Evolutionary conservation across 2,113 vertebrate genomes (phyloP).

Genomic region (Lanius ludovicianus): DNA sequence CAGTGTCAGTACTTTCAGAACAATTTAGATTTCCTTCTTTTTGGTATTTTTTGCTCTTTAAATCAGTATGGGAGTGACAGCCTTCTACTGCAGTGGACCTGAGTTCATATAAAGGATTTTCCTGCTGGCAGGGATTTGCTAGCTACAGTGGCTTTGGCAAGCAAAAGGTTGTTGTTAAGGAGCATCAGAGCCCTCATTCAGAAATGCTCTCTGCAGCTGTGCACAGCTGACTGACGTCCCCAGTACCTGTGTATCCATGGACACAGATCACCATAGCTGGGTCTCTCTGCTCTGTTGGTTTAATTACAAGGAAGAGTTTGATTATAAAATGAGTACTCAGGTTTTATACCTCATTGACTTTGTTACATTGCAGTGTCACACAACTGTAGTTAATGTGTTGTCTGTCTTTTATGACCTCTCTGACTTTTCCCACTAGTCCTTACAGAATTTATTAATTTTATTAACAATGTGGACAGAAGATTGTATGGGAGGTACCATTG

Average conservation of each 20-base stretch:
- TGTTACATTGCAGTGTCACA: neutral
- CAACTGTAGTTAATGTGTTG: neutral
- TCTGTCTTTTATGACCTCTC: neutral
- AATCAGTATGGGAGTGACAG: neutral
- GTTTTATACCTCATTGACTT: constrained; percentile 37
- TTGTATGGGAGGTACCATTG: neutral
- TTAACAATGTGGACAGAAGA: neutral
- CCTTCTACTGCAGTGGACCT: neutral
- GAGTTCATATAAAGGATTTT: neutral
- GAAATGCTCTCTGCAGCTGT: neutral
- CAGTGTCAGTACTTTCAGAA: neutral
- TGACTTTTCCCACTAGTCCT: neutral
- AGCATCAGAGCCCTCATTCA: neutral
- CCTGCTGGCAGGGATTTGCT: neutral
- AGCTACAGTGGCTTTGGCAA: neutral
- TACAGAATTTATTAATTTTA: neutral
- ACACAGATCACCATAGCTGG: neutral
- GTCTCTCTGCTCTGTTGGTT: constrained; percentile 33
- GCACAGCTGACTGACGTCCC: neutral
- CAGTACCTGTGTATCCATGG: neutral
- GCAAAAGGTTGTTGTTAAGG: neutral
- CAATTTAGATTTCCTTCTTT: neutral
- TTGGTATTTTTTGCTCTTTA: neutral
- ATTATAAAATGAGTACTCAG: constrained; percentile 24
- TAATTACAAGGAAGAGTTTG: constrained; percentile 50